Conservation (phyloP, 2,888 invertebrate species). For the Amphipoea oculea region DNA sequence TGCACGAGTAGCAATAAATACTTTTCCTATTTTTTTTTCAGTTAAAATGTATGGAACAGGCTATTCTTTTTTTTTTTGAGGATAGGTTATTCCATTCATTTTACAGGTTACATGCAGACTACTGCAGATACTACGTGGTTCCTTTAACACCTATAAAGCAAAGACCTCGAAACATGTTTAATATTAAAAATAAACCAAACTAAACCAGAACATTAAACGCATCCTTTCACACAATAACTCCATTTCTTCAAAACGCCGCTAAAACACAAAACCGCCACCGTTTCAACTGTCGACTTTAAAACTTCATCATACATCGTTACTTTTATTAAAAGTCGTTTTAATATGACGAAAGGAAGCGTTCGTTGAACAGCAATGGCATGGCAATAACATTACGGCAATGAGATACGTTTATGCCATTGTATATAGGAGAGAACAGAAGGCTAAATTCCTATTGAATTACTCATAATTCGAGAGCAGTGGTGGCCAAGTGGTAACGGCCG, state of each 20-base stretch:
- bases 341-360: slow-evolving; percentile 63
- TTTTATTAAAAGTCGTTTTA: slow-evolving; percentile 56
- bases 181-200: slow-evolving; percentile 36
- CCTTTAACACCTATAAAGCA: not conserved
- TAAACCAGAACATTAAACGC: slow-evolving; percentile 48
- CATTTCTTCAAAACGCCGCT: slow-evolving; percentile 57
- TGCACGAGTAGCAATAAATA: no score
- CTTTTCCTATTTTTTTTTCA: no score
- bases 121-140: not conserved
- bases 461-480: no score
- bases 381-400: slow-evolving; percentile 48
- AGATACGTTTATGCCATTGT: slow-evolving; percentile 33
- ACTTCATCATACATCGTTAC: slow-evolving; percentile 60
- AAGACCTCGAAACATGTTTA: not conserved
- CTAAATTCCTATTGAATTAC: not conserved
- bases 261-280: slow-evolving; percentile 56
- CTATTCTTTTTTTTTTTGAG: no score
- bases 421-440: slow-evolving; percentile 17
- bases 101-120: not conserved
- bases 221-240: slow-evolving; percentile 51
- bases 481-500: no score
- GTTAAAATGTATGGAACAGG: no score
- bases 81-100: no score
- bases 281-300: slow-evolving; percentile 37
- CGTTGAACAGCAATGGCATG: slow-evolving; percentile 62